A percentile compares a stretch with the other conserved stretches of the same genome.
Conservation (phyloP, 2,797 vertebrate species). For the Pyrocephalus nanus region DNA sequence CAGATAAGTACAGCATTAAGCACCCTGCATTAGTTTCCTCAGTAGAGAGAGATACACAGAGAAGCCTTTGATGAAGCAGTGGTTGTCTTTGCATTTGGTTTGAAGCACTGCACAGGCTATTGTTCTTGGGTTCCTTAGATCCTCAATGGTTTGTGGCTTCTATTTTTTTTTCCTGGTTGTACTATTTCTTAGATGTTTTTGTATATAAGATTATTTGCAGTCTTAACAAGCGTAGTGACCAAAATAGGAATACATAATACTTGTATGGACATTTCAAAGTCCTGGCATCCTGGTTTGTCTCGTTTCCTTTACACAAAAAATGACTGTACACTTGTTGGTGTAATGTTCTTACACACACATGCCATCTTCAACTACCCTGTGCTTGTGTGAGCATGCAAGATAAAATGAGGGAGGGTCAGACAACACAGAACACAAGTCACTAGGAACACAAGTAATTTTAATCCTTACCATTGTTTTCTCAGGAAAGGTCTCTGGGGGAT, state of each 20-base stretch:
- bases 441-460: not conserved
- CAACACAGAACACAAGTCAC: not conserved
- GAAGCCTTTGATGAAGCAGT: not conserved
- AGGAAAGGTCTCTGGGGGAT: not conserved
- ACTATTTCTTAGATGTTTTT: not conserved
- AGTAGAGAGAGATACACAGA: not conserved
- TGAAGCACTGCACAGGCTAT: not conserved
- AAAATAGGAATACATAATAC: not conserved
- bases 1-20: not conserved
- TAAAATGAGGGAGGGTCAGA: not conserved
- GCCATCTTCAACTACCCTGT: not conserved
- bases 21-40: not conserved
- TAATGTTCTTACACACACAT: not conserved
- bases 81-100: not conserved
- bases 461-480: not conserved
- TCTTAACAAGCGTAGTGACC: not conserved
- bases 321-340: not conserved
- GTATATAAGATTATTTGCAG: not conserved
- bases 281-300: not conserved
- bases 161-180: not conserved
- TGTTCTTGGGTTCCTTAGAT: not conserved
- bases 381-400: not conserved
- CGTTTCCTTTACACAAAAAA: not conserved
- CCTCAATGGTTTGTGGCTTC: not conserved
- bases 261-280: not conserved